Evolutionary conservation across 2,113 vertebrate species (phyloP).

Genomic region (Anhinga anhinga): DNA sequence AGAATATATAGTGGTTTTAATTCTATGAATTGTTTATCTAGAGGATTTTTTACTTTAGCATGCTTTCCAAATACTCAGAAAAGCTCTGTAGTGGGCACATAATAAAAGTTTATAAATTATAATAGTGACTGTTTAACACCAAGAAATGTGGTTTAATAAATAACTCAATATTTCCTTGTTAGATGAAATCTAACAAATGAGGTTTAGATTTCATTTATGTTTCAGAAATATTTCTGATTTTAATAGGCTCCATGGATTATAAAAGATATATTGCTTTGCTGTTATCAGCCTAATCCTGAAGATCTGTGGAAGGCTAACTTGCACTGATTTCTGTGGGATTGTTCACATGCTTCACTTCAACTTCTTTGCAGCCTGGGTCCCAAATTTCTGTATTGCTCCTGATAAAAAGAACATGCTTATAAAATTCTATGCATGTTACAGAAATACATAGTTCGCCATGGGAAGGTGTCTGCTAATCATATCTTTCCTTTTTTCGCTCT

Average conservation of each 20-base stretch:
- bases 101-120: not conserved
- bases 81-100: not conserved
- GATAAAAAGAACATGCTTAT: not conserved
- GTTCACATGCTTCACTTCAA: not conserved
- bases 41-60: not conserved
- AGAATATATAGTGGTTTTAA: not conserved
- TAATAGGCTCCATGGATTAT: not conserved
- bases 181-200: not conserved
- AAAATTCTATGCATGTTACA: not conserved
- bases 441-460: not conserved
- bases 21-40: not conserved
- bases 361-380: not conserved
- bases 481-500: not conserved
- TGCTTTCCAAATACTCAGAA: not conserved
- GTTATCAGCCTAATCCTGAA: not conserved
- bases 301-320: not conserved
- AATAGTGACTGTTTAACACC: not conserved
- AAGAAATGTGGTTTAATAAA: not conserved
- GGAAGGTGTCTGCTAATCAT: not conserved
- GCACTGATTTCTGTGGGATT: not conserved
- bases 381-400: not conserved
- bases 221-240: not conserved
- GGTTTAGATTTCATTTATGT: not conserved
- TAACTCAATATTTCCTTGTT: not conserved
- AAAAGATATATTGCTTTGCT: not conserved